phyloP scores from a whole-genome alignment of 2,113 vertebrate genomes.

The Lontra canadensis region DNA sequence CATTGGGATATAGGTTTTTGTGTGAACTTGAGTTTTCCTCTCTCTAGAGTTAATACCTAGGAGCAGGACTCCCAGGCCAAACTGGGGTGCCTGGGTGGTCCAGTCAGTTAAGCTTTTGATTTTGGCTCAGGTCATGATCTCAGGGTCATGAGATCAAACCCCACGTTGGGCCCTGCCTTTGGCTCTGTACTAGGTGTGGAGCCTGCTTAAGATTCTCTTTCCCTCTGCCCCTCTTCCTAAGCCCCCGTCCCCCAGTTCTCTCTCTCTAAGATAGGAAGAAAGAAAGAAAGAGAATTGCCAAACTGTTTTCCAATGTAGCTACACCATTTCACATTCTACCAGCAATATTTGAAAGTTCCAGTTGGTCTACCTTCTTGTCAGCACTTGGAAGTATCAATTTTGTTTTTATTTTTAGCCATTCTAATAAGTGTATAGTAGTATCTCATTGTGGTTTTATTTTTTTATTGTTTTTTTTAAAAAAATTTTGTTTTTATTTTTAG shows the following conservation, averaged over 20 bases:
- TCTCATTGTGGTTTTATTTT: background rate
- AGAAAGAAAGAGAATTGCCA: background rate
- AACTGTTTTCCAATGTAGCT: background rate
- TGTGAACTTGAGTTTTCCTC: slow-evolving; percentile 10
- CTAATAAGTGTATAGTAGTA: background rate
- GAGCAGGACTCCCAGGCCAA: background rate
- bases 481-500: slow-evolving; percentile 16
- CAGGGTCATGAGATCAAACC: background rate
- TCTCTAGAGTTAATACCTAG: background rate
- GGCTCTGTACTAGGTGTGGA: background rate
- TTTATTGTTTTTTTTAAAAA: no score
- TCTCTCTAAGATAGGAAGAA: background rate
- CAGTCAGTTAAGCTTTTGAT: background rate
- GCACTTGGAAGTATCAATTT: background rate
- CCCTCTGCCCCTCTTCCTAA: background rate
- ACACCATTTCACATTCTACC: background rate
- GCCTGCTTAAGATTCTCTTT: background rate
- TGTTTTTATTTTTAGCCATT: background rate
- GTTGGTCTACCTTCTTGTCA: background rate
- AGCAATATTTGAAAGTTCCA: background rate
- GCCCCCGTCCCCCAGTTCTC: background rate
- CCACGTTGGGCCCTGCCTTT: fast-evolving
- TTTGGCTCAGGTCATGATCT: background rate
- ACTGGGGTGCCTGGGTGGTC: background rate
- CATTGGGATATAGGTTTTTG: background rate